Evolutionary conservation across 2,888 invertebrate species (phyloP).

Genomic region (Microdon myrmicae): DNA sequence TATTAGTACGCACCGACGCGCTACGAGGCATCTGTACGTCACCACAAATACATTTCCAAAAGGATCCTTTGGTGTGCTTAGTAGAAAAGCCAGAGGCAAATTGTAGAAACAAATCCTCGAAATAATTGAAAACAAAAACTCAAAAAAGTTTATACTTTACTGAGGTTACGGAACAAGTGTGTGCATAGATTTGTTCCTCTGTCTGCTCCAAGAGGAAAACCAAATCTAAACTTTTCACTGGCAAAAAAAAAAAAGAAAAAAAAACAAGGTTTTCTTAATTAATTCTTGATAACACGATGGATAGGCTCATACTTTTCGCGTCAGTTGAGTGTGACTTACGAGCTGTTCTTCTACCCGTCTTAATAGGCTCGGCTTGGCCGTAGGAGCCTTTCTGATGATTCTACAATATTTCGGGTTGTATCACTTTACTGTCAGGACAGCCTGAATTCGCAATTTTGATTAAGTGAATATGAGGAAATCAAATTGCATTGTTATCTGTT

Average conservation of each 20-base stretch:
- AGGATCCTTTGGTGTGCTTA: neutral
- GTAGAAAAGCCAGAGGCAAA: conserved; percentile 13
- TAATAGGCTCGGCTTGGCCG: neutral
- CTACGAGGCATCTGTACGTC: conserved; percentile 8
- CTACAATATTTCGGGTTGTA: conserved; percentile 19
- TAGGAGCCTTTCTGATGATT: conserved; percentile 11
- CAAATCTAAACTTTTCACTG: conserved; percentile 45
- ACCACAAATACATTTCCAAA: neutral
- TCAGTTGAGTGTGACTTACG: too few relatives aligned
- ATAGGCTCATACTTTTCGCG: too few relatives aligned
- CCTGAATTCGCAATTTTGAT: conserved; percentile 29
- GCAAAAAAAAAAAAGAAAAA: too few relatives aligned
- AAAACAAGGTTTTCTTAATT: conserved; percentile 52
- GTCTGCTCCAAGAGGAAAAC: conserved; percentile 16
- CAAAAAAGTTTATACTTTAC: conserved; percentile 39
- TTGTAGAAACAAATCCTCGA: conserved; percentile 40
- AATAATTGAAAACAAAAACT: conserved; percentile 50
- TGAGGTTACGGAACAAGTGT: conserved; percentile 15
- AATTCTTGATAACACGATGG: conserved; percentile 53
- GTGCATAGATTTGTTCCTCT: neutral
- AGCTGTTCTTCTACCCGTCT: too few relatives aligned
- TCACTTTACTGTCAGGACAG: conserved; percentile 20
- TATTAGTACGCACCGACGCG: conserved; percentile 24
- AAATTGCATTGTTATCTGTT: conserved; percentile 30
- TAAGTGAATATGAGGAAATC: conserved; percentile 38